phyloP scores from a whole-genome alignment of 2,113 vertebrate genomes.

The Jacana jacana region DNA sequence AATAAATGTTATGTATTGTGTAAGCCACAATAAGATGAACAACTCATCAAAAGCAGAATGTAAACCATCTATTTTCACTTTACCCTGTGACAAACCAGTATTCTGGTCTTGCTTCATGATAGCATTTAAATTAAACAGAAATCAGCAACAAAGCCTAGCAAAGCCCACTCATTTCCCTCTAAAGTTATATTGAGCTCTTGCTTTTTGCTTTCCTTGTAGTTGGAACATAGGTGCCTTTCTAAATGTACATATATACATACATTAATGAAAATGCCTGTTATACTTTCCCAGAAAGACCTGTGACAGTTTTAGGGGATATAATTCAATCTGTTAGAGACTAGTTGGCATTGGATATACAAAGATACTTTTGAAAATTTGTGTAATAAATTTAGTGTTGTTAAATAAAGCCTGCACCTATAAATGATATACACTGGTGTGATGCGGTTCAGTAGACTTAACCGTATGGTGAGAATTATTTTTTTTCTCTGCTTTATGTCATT shows the following conservation, averaged over 20 bases:
- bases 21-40: neutral
- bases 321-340: neutral
- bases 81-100: neutral
- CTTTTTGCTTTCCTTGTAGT: neutral
- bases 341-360: neutral
- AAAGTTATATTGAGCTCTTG: neutral
- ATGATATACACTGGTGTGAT: neutral
- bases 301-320: neutral
- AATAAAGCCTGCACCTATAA: neutral
- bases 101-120: neutral
- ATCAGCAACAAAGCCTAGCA: neutral
- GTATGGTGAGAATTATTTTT: neutral
- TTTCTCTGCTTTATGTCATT: neutral
- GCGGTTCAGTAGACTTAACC: neutral
- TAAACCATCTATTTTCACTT: neutral
- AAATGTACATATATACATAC: neutral
- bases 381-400: neutral
- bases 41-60: neutral
- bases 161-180: neutral
- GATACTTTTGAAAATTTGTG: neutral
- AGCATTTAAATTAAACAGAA: neutral
- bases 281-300: neutral
- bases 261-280: neutral
- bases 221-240: neutral
- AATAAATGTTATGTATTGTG: neutral